Evolutionary conservation across 2,113 vertebrate species (phyloP).

Genomic region (Leptobrachium ailaonicum): DNA sequence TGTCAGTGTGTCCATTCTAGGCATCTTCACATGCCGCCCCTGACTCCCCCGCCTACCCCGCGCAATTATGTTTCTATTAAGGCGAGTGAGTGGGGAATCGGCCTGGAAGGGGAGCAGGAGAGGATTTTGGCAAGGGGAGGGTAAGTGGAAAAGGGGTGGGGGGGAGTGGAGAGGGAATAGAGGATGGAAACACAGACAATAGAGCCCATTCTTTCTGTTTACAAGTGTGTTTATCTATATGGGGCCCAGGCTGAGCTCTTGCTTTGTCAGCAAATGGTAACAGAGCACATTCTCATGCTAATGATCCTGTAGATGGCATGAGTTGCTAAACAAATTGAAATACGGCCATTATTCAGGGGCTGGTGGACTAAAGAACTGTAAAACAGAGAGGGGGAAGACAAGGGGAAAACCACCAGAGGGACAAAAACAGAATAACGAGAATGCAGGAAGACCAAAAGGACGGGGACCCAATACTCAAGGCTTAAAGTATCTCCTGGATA

Average conservation of each 20-base stretch:
- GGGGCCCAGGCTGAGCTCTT: slow-evolving; percentile 72
- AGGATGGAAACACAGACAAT: slow-evolving; percentile 71
- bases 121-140: slow-evolving; percentile 51
- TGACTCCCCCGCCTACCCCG: slow-evolving; percentile 21
- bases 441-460: not conserved
- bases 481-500: not conserved
- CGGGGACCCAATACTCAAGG: not conserved
- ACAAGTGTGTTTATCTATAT: slow-evolving; percentile 92
- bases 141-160: slow-evolving; percentile 58
- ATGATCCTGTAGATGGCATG: slow-evolving; percentile 85
- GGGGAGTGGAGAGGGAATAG: slow-evolving; percentile 57
- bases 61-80: slow-evolving; percentile 58
- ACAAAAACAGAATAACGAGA: not conserved
- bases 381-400: slow-evolving; percentile 54
- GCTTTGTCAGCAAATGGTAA: slow-evolving; percentile 93
- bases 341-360: slow-evolving; percentile 87
- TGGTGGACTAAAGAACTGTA: slow-evolving; percentile 53
- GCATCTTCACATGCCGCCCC: not conserved
- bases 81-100: slow-evolving; percentile 49
- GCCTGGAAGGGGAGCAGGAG: not conserved
- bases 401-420: slow-evolving; percentile 51
- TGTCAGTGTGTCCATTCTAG: not conserved
- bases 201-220: slow-evolving; percentile 92
- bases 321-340: slow-evolving; percentile 95
- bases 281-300: slow-evolving; percentile 92